These are phyloP conservation scores for Sebastes taczanowskii DNA, from an alignment of 2,797 vertebrate genomes.

Conservation along the genomic window DNA sequence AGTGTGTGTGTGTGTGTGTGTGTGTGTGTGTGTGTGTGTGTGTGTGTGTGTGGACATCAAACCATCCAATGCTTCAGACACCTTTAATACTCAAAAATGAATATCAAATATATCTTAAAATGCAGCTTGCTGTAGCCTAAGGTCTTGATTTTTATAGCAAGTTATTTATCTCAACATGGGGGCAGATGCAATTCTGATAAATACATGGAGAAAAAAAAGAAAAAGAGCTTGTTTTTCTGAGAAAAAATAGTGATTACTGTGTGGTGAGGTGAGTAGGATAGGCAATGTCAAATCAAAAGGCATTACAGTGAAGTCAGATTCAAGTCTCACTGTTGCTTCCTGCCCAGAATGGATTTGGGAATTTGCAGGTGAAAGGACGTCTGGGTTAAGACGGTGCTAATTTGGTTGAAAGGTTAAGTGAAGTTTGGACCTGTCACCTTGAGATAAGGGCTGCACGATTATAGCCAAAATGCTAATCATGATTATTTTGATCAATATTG, in stretches of 20 bases:
- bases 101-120: constrained; percentile 23
- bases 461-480: too few relatives aligned
- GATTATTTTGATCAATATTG: too few relatives aligned
- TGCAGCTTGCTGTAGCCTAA: constrained; percentile 18
- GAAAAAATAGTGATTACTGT: neutral
- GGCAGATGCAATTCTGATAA: constrained; percentile 19
- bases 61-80: constrained; percentile 15
- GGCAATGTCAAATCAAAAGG: neutral
- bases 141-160: constrained; percentile 18
- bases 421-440: neutral
- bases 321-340: neutral
- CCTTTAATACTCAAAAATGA: constrained; percentile 30
- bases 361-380: neutral
- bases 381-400: neutral
- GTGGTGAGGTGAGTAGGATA: neutral
- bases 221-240: neutral
- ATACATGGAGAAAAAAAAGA: neutral
- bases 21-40: constrained; percentile 1
- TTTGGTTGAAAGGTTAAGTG: neutral
- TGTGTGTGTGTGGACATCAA: constrained; percentile 9
- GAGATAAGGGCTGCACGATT: neutral
- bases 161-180: constrained; percentile 13
- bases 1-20: constrained; percentile 4
- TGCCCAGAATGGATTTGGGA: neutral
- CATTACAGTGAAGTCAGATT: neutral